Evolutionary conservation across 1,140 invertebrate genomes (phyloP).

Genomic region (Drosophila navojoa): DNA sequence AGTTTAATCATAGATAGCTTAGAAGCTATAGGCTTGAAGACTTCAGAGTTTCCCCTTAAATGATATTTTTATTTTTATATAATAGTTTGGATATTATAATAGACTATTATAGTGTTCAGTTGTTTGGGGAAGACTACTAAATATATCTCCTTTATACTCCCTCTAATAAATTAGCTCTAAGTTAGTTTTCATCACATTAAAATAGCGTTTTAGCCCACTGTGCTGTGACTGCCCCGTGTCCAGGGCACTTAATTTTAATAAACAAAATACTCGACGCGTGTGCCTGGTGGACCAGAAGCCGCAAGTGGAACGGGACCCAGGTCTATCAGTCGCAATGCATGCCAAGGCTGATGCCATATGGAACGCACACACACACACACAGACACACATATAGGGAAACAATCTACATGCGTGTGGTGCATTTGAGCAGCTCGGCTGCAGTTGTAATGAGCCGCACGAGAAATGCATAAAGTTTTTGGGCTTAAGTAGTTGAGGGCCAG

Average conservation of each 20-base stretch:
- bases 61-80: too few species aligned
- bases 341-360: conserved; percentile 29
- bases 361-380: conserved; percentile 5
- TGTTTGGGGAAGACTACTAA: too few species aligned
- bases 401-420: conserved; percentile 1
- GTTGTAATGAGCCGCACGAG: conserved; percentile 78
- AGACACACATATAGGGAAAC: neutral
- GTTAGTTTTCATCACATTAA: neutral
- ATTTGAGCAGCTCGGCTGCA: conserved; percentile 55
- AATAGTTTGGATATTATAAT: too few species aligned
- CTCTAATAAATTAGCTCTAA: neutral
- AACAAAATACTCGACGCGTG: conserved; percentile 72
- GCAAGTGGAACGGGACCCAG: neutral
- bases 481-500: conserved; percentile 54
- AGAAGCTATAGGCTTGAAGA: too few species aligned
- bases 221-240: conserved; percentile 33
- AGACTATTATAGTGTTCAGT: too few species aligned
- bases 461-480: conserved; percentile 73
- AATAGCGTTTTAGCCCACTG: conserved; percentile 24
- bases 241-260: conserved; percentile 77
- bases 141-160: too few species aligned
- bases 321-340: conserved; percentile 1
- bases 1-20: too few species aligned
- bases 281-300: conserved; percentile 26
- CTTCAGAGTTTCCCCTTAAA: too few species aligned